Evolutionary conservation across 2,113 vertebrate genomes (phyloP).

Genomic region (Urocolius indicus): DNA sequence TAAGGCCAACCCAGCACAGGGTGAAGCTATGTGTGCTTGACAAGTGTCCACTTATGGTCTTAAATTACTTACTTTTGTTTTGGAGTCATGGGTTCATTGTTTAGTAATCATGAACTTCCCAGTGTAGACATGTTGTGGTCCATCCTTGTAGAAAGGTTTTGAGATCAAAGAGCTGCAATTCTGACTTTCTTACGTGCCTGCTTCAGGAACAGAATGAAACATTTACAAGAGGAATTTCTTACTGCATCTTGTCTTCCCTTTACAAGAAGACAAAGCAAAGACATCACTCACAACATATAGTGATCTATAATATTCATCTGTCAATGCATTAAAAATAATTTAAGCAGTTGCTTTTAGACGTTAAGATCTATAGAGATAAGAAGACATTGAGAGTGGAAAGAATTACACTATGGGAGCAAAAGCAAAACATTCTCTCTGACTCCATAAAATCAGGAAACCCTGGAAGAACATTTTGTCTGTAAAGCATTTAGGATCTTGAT

Average conservation of each 20-base stretch:
- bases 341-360: constrained; percentile 8
- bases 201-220: background rate
- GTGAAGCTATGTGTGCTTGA: background rate
- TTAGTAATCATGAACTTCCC: background rate
- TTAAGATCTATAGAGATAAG: constrained; percentile 35
- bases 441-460: constrained; percentile 57
- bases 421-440: background rate
- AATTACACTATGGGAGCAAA: constrained; percentile 7
- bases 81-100: background rate
- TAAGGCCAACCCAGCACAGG: background rate
- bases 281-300: background rate
- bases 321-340: constrained; percentile 22
- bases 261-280: background rate
- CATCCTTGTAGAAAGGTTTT: background rate
- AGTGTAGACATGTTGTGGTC: background rate
- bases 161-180: background rate
- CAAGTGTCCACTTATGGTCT: background rate
- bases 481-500: constrained; percentile 61
- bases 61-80: background rate
- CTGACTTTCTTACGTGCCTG: background rate
- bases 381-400: background rate
- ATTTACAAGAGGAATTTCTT: background rate
- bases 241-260: background rate
- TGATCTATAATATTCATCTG: constrained; percentile 18
- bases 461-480: constrained; percentile 44